phyloP scores from a whole-genome alignment of 1,140 invertebrate species.

The Eumaeus atala region DNA sequence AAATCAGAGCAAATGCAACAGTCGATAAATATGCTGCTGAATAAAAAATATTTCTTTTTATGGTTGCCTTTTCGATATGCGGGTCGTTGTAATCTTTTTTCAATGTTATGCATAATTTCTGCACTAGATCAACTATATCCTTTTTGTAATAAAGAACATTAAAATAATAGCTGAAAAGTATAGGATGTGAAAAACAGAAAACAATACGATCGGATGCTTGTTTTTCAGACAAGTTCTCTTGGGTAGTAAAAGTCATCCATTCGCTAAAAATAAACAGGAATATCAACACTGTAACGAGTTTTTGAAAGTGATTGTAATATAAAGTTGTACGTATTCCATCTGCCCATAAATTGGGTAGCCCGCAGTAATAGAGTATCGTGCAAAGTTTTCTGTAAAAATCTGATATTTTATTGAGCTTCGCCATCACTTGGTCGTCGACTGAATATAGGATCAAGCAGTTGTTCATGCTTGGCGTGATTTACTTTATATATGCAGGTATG shows the following conservation, averaged over 20 bases:
- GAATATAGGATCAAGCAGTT: no score
- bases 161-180: conserved; percentile 23
- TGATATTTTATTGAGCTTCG: not conserved
- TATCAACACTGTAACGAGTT: conserved; percentile 15
- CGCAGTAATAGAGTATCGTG: conserved; percentile 9
- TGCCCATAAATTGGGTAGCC: conserved; percentile 12
- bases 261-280: conserved; percentile 27
- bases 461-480: no score
- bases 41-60: conserved; percentile 28
- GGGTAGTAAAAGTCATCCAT: conserved; percentile 25
- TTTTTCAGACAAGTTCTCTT: conserved; percentile 26
- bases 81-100: conserved; percentile 33
- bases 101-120: conserved; percentile 25
- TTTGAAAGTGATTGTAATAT: conserved; percentile 16
- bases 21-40: conserved; percentile 17
- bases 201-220: conserved; percentile 29
- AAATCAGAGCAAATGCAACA: conserved; percentile 20
- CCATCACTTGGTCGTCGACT: no score
- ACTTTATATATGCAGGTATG: no score
- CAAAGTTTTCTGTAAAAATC: conserved; percentile 1
- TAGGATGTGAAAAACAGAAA: conserved; percentile 29
- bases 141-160: conserved; percentile 21
- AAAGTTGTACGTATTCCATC: conserved; percentile 2
- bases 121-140: conserved; percentile 24
- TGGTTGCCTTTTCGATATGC: conserved; percentile 29